These are phyloP conservation scores for Drosophila asahinai DNA, from an alignment of 1,140 invertebrate genomes.

Conservation along the genomic window DNA sequence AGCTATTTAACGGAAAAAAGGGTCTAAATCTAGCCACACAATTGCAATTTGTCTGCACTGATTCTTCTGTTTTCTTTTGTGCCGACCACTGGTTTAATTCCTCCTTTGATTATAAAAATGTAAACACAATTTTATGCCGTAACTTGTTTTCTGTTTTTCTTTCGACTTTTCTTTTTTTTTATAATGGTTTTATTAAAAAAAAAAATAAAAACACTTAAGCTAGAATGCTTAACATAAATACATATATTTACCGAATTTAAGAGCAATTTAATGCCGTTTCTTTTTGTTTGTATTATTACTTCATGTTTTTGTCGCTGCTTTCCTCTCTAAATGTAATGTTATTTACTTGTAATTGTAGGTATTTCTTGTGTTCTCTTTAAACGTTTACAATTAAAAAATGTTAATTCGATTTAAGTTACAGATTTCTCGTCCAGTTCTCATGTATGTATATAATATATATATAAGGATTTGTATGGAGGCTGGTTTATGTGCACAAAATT, in stretches of 20 bases:
- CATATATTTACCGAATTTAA: constrained; percentile 72
- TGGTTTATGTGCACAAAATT: constrained; percentile 24
- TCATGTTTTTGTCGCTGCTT: constrained; percentile 15
- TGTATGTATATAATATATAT: constrained; percentile 33
- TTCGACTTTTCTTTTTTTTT: constrained; percentile 50
- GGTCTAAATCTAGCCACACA: no score
- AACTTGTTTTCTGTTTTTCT: constrained; percentile 34
- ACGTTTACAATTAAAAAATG: constrained; percentile 32
- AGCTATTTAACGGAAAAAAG: no score
- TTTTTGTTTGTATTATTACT: constrained; percentile 4
- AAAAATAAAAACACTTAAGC: constrained; percentile 79
- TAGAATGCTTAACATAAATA: constrained; percentile 73
- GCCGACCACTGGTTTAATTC: background rate
- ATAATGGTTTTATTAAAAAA: constrained; percentile 65
- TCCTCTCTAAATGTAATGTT: constrained; percentile 39
- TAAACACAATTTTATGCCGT: background rate
- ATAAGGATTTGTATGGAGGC: constrained; percentile 12
- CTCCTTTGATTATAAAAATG: background rate
- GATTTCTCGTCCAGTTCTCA: constrained; percentile 23
- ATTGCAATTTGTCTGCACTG: no score
- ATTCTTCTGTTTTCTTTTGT: no score
- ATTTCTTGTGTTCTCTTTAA: constrained; percentile 32
- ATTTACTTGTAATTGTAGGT: constrained; percentile 65
- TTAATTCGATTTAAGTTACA: constrained; percentile 78
- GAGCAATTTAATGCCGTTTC: constrained; percentile 30